These are phyloP conservation scores for Microtus obscurus DNA, from an alignment of 2,797 vertebrate species.

Conservation along the genomic window DNA sequence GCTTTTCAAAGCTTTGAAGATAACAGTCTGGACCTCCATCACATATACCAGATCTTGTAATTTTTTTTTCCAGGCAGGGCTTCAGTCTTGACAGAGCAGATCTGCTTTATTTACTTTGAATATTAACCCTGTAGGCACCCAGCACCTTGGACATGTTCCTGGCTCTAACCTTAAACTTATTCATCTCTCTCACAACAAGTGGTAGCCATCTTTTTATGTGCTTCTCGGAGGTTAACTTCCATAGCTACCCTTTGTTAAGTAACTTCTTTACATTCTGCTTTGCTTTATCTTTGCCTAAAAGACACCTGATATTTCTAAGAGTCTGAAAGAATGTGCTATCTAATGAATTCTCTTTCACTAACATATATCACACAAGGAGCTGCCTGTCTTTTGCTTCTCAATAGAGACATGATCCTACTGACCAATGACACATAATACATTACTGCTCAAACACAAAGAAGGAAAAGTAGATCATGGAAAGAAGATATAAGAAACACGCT, in stretches of 20 bases:
- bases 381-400: neutral
- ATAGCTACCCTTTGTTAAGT: neutral
- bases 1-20: neutral
- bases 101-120: neutral
- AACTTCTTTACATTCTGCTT: neutral
- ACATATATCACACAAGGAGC: neutral
- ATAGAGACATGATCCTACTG: neutral
- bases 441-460: neutral
- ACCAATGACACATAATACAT: neutral
- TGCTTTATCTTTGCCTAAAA: neutral
- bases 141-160: neutral
- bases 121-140: neutral
- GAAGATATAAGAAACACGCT: neutral
- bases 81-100: neutral
- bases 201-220: neutral
- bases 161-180: neutral
- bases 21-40: neutral
- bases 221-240: neutral
- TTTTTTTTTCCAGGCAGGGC: neutral
- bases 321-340: neutral
- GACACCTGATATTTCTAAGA: neutral
- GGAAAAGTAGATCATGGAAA: neutral
- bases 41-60: neutral
- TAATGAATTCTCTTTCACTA: neutral
- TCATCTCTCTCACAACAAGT: neutral